Evolutionary conservation across 1,140 invertebrate genomes (phyloP), one percentile per base, ranked within the genome.

Genomic region (Philopotamus ludificatus): DNA sequence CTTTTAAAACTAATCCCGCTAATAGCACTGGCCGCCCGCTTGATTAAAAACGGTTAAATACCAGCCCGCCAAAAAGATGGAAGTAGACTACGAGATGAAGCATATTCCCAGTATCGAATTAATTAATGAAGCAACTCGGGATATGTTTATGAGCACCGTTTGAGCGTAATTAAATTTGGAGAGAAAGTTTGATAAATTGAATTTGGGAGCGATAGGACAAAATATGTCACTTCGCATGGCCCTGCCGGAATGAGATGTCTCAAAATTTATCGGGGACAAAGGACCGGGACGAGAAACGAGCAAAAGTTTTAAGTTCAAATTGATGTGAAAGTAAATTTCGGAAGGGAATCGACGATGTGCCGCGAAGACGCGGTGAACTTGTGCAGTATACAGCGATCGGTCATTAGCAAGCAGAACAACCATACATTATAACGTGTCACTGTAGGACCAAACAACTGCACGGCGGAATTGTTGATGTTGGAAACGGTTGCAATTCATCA

Each of bases 101-200:
- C 4, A 12, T 12, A 12, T 12, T 34, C 12, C 4, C 28, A 34
- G 12, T 4, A 12, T 34, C 4, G 28, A 34, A 34, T 34, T 34
- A 34, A 34, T 34, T 34, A 34, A 34, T 34, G 28, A 7, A 34
- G 28, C 28, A 34, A n/a, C 54, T 26, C 9, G 54, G 8, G 54
- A 57, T 55, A 55, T 55, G 51, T 55, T 55, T 55, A 55, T 55
- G 51, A 55, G 28, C 51, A 25, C 51, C 51, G 51, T 55, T 25
- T 23, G 21, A 16, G 21, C 54, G 39, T 57, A 57, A 57, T 57
- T 57, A 42, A 57, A 57, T 57, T 57, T 26, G 28, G 16, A 57
- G 20, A 21, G 34, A 39, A 57, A 57, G 26, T 57, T 57, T 57
- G 54, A 57, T 57, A 57, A 57, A 57, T 57, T 21, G 54, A 57